Conservation (phyloP, 2,888 invertebrate species). For the Conistra vaccinii region DNA sequence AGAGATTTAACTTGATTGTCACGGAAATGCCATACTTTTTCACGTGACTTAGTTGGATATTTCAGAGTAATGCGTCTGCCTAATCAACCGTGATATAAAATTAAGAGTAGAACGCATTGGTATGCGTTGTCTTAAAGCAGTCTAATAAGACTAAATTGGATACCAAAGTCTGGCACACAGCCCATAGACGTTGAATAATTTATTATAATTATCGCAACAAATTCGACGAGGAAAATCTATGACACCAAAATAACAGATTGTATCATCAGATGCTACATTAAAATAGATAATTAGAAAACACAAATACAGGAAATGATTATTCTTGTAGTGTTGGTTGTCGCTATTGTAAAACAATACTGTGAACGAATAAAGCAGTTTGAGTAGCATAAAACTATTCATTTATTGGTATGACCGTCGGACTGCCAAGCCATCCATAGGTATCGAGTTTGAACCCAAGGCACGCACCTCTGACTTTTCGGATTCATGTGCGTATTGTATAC, state of each 20-base stretch:
- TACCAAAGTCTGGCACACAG: conserved; percentile 21
- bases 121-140: conserved; percentile 1
- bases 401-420: too few relatives aligned
- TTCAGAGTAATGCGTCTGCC: background rate
- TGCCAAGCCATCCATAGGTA: too few relatives aligned
- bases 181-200: conserved; percentile 9
- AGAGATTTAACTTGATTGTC: background rate
- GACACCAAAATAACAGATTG: conserved; percentile 6
- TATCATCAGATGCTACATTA: background rate
- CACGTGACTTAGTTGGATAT: background rate
- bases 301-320: background rate
- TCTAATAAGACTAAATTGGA: conserved; percentile 12
- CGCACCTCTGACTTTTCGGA: too few relatives aligned
- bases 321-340: background rate
- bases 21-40: background rate
- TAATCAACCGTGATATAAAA: conserved; percentile 1
- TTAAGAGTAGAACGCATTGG: background rate
- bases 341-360: background rate
- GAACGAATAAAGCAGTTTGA: background rate
- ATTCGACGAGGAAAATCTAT: background rate
- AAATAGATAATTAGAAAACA: background rate
- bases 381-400: background rate
- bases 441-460: too few relatives aligned
- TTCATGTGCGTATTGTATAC: too few relatives aligned
- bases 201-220: conserved; percentile 4